Base-by-base conservation (phyloP, 2,797 vertebrate genomes). In the Sebastes kiyomatsui region DNA sequence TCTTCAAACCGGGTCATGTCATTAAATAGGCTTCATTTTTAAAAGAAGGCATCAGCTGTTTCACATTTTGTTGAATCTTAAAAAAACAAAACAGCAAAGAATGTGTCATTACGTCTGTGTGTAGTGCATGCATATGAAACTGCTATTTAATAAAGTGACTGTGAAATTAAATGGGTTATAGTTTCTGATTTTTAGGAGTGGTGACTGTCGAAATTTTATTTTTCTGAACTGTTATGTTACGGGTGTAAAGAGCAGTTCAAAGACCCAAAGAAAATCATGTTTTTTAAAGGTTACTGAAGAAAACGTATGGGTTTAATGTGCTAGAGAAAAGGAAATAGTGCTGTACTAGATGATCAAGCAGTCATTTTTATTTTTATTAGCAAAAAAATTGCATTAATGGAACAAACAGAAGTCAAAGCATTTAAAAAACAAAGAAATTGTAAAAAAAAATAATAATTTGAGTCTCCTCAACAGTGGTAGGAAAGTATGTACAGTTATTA, bases 121-220 rank as follows among this genome's bases (percentile, higher is more conserved):
- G 64, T 86, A 88, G 75, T 88, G 92, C 92, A 94, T 93, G 92
- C 85, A 28, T 81, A 79, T 86, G 59, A 83, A 89, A 82, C 46
- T 33, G 72, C 55, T 94, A 93, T 93, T 94, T 92, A 95, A 93
- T 94, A 93, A 94, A 82, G 86, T 88, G 61, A 93, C 85, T 93
- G 92, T 94, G 89, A 93, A 92, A 89, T 61, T 1, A 67, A 75
- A 64, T 49, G 7, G 4, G 3, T 66, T 42, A 3, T 25, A 7
- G 14, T 25, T 75, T 20, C 11, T 76, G 22, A 7, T 33, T 49
- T 72, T 69, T 18, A 61, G 38, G 7, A 56, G n/a, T 23, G 11
- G n/a, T 56, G 38, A 23, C 8, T 33, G n/a, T 38, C 7, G 6
- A 20, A 59, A 52, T 49, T 16, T 61, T 8, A 18, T 30, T 27